Evolutionary conservation across 1,140 invertebrate genomes (phyloP), one percentile per base, ranked within the genome.

Genomic region (Bombus waltoni): DNA sequence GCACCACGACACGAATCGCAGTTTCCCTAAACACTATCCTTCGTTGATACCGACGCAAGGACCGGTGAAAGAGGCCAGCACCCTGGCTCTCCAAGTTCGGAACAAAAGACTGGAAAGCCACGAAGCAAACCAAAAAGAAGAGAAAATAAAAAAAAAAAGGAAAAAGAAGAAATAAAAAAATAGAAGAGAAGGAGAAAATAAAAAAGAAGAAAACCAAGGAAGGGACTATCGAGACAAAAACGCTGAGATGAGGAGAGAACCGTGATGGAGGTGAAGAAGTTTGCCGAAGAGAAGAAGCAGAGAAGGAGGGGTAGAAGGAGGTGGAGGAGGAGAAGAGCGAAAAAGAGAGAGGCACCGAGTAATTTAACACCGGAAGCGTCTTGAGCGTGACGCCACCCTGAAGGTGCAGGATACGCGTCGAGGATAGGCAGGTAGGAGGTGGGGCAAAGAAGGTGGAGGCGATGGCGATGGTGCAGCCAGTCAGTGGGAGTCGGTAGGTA

Each of bases 361-460:
- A 95, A 95, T 94, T 93, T 92, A 95, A 95, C 94, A 95, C 95
- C 95, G 95, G 95, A 95, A 95, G 95, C 94, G 94, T 94, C 94
- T 95, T 94, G 94, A 95, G 93, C 93, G 93, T 94, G 94, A 95
- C 95, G 95, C 95, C 95, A 95, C 95, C 95, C 95, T 94, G 95
- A 95, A 95, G 94, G 94, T 95, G 93, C 93, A 94, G 94, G 93
- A 95, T 94, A 94, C 93, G 93, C 93, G 88, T 75, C 81, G 90
- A 89, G 92, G 91, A 91, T 91, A 92, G 92, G 88, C 91, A 90
- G 91, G 86, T 86, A 87, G 78, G 89, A 93, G 91, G 92, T 91
- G 91, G 93, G 92, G 87, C 83, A 72, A 88, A 88, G 81, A 90
- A 88, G 87, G 89, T 88, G 90, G 87, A 91, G 91, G 87, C 88